phyloP scores from a whole-genome alignment of 2,888 invertebrate species.

The Rugalucina vietnamica region DNA sequence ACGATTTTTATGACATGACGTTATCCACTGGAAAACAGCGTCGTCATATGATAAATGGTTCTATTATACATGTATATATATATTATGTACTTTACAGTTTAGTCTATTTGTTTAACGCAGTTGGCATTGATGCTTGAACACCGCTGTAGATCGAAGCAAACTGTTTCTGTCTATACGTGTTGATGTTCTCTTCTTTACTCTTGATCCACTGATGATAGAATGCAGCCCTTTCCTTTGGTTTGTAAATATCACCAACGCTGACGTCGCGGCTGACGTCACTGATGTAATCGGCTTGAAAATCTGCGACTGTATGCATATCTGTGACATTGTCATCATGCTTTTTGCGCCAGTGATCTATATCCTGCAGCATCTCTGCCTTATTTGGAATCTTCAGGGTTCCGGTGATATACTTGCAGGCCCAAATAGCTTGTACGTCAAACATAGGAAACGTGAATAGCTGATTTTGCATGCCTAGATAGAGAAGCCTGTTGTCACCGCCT shows the following conservation, averaged over 20 bases:
- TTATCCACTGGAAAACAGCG: too few species aligned
- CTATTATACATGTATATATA: too few species aligned
- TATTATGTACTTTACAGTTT: too few species aligned
- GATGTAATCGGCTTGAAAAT: conserved; percentile 49
- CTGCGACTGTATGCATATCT: conserved; percentile 37
- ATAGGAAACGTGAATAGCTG: not conserved
- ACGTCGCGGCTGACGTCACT: conserved; percentile 35
- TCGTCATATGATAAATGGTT: too few species aligned
- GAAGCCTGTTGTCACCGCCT: not conserved
- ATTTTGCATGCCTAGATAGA: not conserved
- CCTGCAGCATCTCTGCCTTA: conserved; percentile 27
- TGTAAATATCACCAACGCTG: conserved; percentile 16
- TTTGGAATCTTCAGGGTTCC: not conserved
- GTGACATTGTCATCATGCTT: conserved; percentile 1
- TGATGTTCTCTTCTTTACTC: conserved; percentile 34
- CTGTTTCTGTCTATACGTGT: conserved; percentile 45
- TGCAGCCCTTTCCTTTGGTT: not conserved
- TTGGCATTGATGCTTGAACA: too few species aligned
- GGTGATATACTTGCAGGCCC: not conserved
- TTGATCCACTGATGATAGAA: conserved; percentile 43
- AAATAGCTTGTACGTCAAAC: not conserved
- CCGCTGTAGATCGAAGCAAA: conserved; percentile 40
- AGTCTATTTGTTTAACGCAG: too few species aligned
- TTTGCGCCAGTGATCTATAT: conserved; percentile 36
- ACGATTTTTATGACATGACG: too few species aligned